Base-by-base conservation (phyloP, 2,888 invertebrate species). In the Limnephilus rhombicus region DNA sequence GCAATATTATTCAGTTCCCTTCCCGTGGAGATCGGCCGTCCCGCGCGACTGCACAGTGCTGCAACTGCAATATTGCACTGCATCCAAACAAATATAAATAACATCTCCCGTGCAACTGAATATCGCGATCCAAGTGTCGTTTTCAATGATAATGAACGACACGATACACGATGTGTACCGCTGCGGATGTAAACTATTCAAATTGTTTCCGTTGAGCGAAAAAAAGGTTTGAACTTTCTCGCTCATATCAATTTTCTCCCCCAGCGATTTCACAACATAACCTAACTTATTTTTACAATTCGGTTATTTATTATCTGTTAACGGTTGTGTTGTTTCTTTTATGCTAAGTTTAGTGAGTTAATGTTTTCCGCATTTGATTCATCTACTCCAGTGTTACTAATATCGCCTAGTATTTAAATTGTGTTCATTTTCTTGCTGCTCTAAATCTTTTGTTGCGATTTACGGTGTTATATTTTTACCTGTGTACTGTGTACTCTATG, bases 111-210 rank as follows among this genome's bases (percentile, higher is more conserved):
- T 80, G 53, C 45, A 80, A 41, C 13, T 18, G 12, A 68, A 41
- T 81, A 24, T 24, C 49, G 80, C 90, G 87, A 80, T 29, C 45
- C 29, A 90, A 82, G 15, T 82, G 68, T 29, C 41, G 34, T 86
- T n/a, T 41, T 41, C 18, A 68, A 88, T 88, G 80, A 93, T 85
- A 91, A 93, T 93, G 93, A 93, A 93, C 92, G 93, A 93, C 41
- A 92, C 92, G 24, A 85, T 93, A 68, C 91, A 92, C 45, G 91
- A 93, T 41, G 92, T 93, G 34, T 93, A 92, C 85, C 92, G 92
- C 34, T 92, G 93, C 81, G 93, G 93, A 80, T 93, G 92, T 93
- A 91, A 89, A 85, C 41, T 93, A 37, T 93, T 93, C 31, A 93
- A 92, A 92, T 91, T 92, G 90, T 93, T 93, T 49, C 93, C 93